A percentile compares a stretch with the other conserved stretches of the same genome.
phyloP scores from a whole-genome alignment of 2,888 invertebrate genomes.

The Ypsolopha sequella region DNA sequence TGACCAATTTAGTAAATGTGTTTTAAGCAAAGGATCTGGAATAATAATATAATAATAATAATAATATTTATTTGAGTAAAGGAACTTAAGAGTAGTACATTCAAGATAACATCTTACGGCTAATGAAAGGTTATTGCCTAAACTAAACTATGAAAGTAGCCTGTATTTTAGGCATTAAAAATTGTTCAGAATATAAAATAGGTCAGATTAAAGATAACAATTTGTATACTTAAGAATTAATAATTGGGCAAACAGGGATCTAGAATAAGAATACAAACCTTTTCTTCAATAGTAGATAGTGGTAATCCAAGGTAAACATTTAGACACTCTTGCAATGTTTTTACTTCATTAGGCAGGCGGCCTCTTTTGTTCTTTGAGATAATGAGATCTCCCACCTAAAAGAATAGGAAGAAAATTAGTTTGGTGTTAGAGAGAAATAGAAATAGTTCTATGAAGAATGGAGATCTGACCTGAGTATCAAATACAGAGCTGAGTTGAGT shows the following conservation, averaged over 20 bases:
- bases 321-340: conserved; percentile 48
- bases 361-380: conserved; percentile 53
- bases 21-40: background rate
- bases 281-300: conserved; percentile 41
- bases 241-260: background rate
- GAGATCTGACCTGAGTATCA: conserved; percentile 64
- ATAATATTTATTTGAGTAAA: too few species aligned
- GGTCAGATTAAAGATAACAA: too few species aligned
- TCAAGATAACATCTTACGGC: too few species aligned
- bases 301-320: conserved; percentile 54
- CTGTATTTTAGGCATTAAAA: too few species aligned
- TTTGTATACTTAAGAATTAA: background rate
- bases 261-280: conserved; percentile 27
- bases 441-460: conserved; percentile 3
- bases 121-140: too few species aligned
- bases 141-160: too few species aligned
- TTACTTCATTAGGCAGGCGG: conserved; percentile 40
- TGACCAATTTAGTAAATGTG: too few species aligned
- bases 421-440: background rate
- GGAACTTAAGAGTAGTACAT: too few species aligned
- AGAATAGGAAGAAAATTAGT: background rate
- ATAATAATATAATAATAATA: conserved; percentile 14
- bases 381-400: conserved; percentile 60
- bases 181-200: too few species aligned
- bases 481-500: conserved; percentile 69